Base-by-base conservation (phyloP, 2,888 invertebrate species). In the Chloromyia formosa region DNA sequence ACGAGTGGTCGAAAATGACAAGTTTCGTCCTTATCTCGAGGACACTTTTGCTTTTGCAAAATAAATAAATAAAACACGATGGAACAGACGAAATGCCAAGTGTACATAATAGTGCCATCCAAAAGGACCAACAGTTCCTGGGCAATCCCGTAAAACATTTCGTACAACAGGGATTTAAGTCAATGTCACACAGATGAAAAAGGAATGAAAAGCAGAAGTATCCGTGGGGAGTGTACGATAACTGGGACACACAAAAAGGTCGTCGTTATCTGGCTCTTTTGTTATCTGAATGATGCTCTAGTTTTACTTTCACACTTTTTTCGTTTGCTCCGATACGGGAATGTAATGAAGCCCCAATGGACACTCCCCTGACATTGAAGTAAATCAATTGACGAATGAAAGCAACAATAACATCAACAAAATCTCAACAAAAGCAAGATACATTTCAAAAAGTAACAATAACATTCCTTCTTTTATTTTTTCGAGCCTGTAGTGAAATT, bases 181-280 rank as follows among this genome's bases (percentile, higher is more conserved):
- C n/a, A n/a, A n/a, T n/a, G n/a, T n/a, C n/a, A n/a, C n/a, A n/a
- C n/a, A n/a, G n/a, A n/a, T n/a, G n/a, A n/a, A 75, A 74, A 76
- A 76, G 73, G 75, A 76, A 74, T 73, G 62, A 73, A 75, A 76
- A 69, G 71, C 73, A 71, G 14, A 10, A 61, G 27, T 27, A 61
- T 61, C 61, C 35, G 23, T 35, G 0, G 35, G 61, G 61, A 61
- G 23, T 12, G 35, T 7, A 61, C 2, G 35, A 61, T 35, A 61
- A 61, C 27, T 61, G 61, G n/a, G n/a, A 61, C 61, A 61, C 23
- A 61, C 61, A 61, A 61, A 61, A 61, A 23, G 9, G 61, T 5
- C 9, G 27, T 1, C 61, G 27, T 16, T 35, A n/a, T 61, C 12
- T 61, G 61, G 23, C 61, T 27, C 35, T 20, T 5, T 23, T 14